Evolutionary conservation across 1,140 invertebrate genomes (phyloP), one percentile per base, ranked within the genome.

Genomic region (Pteromalus puparum): DNA sequence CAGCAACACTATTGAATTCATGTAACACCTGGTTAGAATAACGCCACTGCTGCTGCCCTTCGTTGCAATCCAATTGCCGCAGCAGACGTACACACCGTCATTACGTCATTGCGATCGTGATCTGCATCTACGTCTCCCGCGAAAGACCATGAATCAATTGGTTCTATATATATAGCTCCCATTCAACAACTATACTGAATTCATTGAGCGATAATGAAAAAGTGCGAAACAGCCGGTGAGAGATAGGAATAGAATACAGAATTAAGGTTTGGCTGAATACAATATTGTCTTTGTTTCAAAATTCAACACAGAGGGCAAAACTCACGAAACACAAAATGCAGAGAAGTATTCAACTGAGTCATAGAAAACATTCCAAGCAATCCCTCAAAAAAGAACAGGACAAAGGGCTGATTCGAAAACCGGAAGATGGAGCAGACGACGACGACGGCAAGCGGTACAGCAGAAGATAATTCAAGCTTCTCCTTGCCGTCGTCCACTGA

Each of bases 41-140:
- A 70, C 10, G 68, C 68, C 68, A 18, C n/a, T 24, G 24, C 21
- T 68, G 26, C 68, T 70, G 28, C 68, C 26, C 68, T 70, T 30
- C 53, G 53, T 61, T 70, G 24, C 68, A 70, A 26, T 70, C 26
- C 68, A 70, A 70, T 70, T 70, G 26, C 12, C 10, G 5, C 68
- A 70, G 6, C 21, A 70, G 68, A 61, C 21, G 12, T 70, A 70
- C 68, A 70, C 68, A 70, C 24, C 21, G 15, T 30, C 10, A 28
- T 70, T 70, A 70, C 68, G 2, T 70, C 28, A 70, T 70, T 70
- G 68, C 38, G 28, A 70, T 70, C 68, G 21, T 28, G 68, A 70
- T 68, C 65, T 24, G 65, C 65, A n/a, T n/a, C 68, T 30, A 21
- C 15, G 28, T 13, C 26, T 70, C 5, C 26, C 5, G 26, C n/a